phyloP scores from a whole-genome alignment of 2,797 vertebrate genomes.

The Caiman crocodilus region DNA sequence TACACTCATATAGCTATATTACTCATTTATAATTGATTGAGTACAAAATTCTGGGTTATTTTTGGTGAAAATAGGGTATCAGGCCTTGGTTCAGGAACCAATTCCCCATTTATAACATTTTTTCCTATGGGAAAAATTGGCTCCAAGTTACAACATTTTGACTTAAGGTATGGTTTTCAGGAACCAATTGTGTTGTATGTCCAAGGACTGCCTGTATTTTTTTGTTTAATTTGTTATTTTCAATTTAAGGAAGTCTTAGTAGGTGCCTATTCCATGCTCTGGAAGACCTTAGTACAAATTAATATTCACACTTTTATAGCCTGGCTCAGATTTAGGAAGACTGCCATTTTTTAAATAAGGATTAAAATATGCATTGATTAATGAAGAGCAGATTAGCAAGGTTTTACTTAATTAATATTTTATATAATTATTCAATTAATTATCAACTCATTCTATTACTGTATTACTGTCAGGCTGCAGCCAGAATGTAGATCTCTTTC shows the following conservation, averaged over 20 bases:
- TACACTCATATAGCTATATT: too few species aligned
- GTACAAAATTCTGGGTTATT: too few species aligned
- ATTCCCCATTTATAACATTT: too few species aligned
- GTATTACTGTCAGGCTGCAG: slow-evolving; percentile 17
- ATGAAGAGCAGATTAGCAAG: slow-evolving; percentile 47
- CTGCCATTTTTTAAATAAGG: slow-evolving; percentile 51
- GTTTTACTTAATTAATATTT: slow-evolving; percentile 63
- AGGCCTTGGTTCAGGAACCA: too few species aligned
- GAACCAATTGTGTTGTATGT: too few species aligned
- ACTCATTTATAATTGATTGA: too few species aligned
- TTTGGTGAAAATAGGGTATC: too few species aligned
- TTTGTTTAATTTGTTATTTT: neutral
- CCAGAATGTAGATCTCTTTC: slow-evolving; percentile 7
- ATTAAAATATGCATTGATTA: slow-evolving; percentile 48
- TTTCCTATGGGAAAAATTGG: too few species aligned
- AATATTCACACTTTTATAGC: neutral
- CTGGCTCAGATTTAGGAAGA: slow-evolving; percentile 49
- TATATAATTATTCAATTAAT: slow-evolving; percentile 17
- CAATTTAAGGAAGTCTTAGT: slow-evolving; percentile 1
- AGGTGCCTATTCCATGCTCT: neutral
- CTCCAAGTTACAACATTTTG: too few species aligned
- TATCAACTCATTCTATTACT: slow-evolving; percentile 60
- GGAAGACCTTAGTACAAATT: slow-evolving; percentile 10
- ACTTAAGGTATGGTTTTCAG: too few species aligned
- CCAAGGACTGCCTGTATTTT: neutral